A percentile compares a stretch with the other conserved stretches of the same genome.
Conservation (phyloP, 1,140 invertebrate genomes). For the Diabrotica virgifera region DNA sequence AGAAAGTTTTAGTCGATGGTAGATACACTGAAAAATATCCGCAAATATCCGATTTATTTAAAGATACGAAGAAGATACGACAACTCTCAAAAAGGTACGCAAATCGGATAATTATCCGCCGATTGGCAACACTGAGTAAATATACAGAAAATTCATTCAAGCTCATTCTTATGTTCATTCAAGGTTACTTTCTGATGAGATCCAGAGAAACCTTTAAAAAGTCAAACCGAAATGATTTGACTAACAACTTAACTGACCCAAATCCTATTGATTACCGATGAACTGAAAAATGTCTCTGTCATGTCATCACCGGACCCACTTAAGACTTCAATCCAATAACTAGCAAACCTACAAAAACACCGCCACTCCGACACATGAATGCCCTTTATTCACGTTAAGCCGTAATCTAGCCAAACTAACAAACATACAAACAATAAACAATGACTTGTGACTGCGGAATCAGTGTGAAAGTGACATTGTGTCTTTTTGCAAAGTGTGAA, state of each 20-base stretch:
- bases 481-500: constrained; percentile 41
- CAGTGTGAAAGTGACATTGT: constrained; percentile 45
- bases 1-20: too few species aligned
- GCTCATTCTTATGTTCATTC: too few species aligned
- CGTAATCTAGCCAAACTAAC: constrained; percentile 17
- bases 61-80: too few species aligned
- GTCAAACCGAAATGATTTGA: background rate
- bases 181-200: too few species aligned
- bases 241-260: background rate
- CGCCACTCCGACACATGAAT: background rate
- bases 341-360: background rate
- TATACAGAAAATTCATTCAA: too few species aligned
- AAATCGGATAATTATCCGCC: too few species aligned
- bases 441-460: constrained; percentile 23
- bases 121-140: too few species aligned
- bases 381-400: background rate
- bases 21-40: too few species aligned
- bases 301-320: background rate
- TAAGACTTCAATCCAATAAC: background rate
- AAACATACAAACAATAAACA: constrained; percentile 44
- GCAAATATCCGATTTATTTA: too few species aligned
- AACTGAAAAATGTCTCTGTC: background rate
- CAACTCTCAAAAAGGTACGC: too few species aligned
- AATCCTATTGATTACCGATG: background rate
- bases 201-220: background rate